Evolutionary conservation across 2,113 vertebrate species (phyloP), one percentile per base, ranked within the genome.

Genomic region (Hippocampus comes): DNA sequence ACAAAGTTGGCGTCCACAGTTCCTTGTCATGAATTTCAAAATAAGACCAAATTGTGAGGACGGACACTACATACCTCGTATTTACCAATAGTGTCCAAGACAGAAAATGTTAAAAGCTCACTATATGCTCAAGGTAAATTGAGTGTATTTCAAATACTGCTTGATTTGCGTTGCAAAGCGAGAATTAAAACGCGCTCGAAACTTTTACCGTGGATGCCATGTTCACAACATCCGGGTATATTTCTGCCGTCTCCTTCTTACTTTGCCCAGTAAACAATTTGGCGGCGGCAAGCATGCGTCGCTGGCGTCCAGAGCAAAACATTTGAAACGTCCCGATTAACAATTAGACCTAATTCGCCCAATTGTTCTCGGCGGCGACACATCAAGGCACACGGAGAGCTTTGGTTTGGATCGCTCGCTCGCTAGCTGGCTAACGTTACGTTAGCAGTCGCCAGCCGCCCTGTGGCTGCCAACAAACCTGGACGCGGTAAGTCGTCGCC

Each of bases 341-440:
- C 42, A 25, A 49, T 2, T 25, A 17, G 46, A 20, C 59, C 0
- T 48, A 5, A 65, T n/a, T 38, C 23, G 48, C 9, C 43, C 1
- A 34, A 27, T 63, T 0, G 7, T 21, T 0, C 34, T 43, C 21
- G 23, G 57, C 27, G 9, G 21, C 0, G 23, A 67, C 49, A 1
- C 11, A 55, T 0, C 64, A 15, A 20, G 9, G 11, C 51, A 34
- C 43, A 5, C 3, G 0, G 43, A 27, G 70, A 41, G 34, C 30
- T 48, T 57, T 27, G 57, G 46, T 12, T 5, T 34, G 30, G 30
- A 2, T 20, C 57, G 64, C 74, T 70, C 64, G 78, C 74, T 66
- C 48, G 34, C 73, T 88, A 83, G 73, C 79, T 61, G 74, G 85
- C 80, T 87, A 87, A 68, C 86, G 30, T 73, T 78, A 84, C 86